These are phyloP conservation scores for Theocolax elegans DNA, from an alignment of 1,140 invertebrate species.

Conservation along the genomic window DNA sequence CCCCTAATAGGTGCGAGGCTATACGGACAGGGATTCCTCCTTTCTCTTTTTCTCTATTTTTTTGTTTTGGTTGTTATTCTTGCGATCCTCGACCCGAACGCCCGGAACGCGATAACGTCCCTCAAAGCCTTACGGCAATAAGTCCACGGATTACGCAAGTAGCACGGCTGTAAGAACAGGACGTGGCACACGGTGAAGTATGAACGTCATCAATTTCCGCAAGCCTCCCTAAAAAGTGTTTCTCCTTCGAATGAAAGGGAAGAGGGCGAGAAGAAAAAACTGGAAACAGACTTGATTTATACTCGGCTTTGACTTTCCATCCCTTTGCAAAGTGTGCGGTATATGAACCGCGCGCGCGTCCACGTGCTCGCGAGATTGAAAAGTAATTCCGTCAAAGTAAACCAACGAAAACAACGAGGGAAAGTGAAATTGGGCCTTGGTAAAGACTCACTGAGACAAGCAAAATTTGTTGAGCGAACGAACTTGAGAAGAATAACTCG, in stretches of 20 bases:
- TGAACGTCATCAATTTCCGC: constrained; percentile 56
- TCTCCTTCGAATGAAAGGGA: background rate
- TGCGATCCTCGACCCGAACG: background rate
- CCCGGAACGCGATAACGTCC: constrained; percentile 14
- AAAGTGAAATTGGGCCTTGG: background rate
- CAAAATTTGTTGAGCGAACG: constrained; percentile 4
- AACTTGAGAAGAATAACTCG: constrained; percentile 46
- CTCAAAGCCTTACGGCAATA: constrained; percentile 48
- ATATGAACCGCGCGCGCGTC: background rate
- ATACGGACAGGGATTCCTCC: background rate
- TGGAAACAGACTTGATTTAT: constrained; percentile 40
- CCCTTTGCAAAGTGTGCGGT: background rate
- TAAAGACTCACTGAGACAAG: background rate
- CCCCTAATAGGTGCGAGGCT: background rate
- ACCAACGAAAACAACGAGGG: background rate
- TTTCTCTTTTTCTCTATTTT: background rate
- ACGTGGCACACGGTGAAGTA: constrained; percentile 48
- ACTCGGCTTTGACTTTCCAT: constrained; percentile 3
- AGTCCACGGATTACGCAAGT: constrained; percentile 56
- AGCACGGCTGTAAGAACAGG: constrained; percentile 38
- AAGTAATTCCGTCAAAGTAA: constrained; percentile 23
- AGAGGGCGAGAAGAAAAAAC: constrained; percentile 6
- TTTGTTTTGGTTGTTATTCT: too few species aligned
- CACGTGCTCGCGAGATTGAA: background rate
- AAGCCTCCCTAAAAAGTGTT: constrained; percentile 40